Conservation (phyloP, 2,888 invertebrate species). For the Vannuccia rotundouncinata region DNA sequence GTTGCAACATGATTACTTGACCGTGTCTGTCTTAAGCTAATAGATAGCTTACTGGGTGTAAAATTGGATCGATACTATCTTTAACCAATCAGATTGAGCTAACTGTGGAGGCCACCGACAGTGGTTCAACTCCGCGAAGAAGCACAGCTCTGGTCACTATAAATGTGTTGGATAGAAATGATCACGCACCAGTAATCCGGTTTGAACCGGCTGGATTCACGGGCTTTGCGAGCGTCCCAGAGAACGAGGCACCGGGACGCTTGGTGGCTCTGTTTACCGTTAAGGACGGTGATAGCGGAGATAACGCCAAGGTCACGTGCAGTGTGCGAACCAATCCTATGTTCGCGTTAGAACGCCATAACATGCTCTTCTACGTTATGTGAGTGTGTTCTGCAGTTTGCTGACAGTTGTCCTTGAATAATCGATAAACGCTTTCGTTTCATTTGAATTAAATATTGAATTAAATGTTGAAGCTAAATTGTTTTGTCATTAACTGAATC, state of each 20-base stretch:
- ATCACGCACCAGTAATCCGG: slow-evolving; percentile 20
- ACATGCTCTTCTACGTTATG: slow-evolving; percentile 42
- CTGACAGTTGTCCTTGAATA: no score
- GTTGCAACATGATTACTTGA: no score
- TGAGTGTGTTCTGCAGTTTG: slow-evolving; percentile 40
- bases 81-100: no score
- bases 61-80: no score
- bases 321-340: slow-evolving; percentile 43
- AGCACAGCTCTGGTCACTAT: slow-evolving; percentile 14
- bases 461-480: no score
- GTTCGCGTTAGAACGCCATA: slow-evolving; percentile 39
- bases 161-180: slow-evolving; percentile 17
- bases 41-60: no score
- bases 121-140: background rate
- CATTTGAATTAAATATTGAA: no score
- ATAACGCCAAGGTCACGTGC: slow-evolving; percentile 49
- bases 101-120: slow-evolving; percentile 28
- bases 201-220: slow-evolving; percentile 35
- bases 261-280: slow-evolving; percentile 51
- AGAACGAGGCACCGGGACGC: slow-evolving; percentile 46
- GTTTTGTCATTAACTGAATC: no score
- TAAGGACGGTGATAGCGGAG: slow-evolving; percentile 48
- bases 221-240: slow-evolving; percentile 42
- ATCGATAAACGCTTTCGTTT: no score
- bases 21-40: no score